phyloP scores from a whole-genome alignment of 2,797 vertebrate genomes.

The Eupleurogrammus muticus region DNA sequence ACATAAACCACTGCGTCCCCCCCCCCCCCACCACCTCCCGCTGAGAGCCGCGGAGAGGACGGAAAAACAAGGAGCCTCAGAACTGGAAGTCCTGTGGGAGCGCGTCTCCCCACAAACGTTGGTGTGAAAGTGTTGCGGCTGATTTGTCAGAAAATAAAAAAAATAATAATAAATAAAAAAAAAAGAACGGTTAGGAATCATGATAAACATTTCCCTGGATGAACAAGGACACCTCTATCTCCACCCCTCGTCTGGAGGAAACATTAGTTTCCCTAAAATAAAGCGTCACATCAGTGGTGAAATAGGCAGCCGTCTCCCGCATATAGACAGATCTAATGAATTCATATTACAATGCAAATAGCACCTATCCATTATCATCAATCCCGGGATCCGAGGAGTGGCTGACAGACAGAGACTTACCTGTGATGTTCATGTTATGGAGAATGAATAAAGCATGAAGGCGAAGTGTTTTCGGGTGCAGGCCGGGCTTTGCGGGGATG shows the following conservation, averaged over 20 bases:
- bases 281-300: constrained; percentile 49
- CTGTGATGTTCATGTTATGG: constrained; percentile 65
- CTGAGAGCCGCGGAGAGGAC: constrained; percentile 49
- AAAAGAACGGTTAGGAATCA: constrained; percentile 44
- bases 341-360: constrained; percentile 70
- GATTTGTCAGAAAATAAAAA: constrained; percentile 60
- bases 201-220: constrained; percentile 69
- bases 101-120: constrained; percentile 44
- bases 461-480: constrained; percentile 63
- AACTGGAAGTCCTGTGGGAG: constrained; percentile 60
- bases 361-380: constrained; percentile 62
- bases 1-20: constrained; percentile 60
- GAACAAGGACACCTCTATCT: constrained; percentile 69
- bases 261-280: constrained; percentile 39
- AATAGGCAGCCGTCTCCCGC: constrained; percentile 35
- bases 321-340: constrained; percentile 46
- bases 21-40: too few relatives aligned
- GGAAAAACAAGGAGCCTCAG: constrained; percentile 46
- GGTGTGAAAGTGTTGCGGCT: constrained; percentile 48
- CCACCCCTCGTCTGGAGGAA: constrained; percentile 46
- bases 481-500: constrained; percentile 37
- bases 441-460: constrained; percentile 77
- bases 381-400: constrained; percentile 56
- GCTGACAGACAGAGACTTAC: constrained; percentile 53
- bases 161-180: too few relatives aligned